Evolutionary conservation across 2,888 invertebrate genomes (phyloP), one percentile per base, ranked within the genome.

Genomic region (Troides oblongomaculatus): DNA sequence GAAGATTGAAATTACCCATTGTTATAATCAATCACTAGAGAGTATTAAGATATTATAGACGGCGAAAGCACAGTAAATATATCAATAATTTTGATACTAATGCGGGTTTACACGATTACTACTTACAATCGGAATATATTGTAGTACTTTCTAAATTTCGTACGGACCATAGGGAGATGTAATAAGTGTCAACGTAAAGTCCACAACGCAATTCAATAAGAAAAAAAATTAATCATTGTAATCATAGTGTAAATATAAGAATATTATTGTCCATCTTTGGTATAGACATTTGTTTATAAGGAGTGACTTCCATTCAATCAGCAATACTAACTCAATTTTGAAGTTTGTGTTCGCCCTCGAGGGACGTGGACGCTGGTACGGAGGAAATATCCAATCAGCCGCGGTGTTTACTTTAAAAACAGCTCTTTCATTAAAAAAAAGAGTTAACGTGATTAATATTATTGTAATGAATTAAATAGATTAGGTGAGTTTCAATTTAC

Each of bases 321-420:
- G 64, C 58, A 43, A 25, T 10, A 23, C 43, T 65, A 65, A 65
- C 46, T 65, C 58, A 58, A 65, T 65, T 65, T 43, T 65, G 64
- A 57, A 65, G 64, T 65, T 65, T 65, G 64, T 58, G 43, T 65
- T 65, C 64, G 39, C 43, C 58, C 58, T 43, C 64, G 46, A 23
- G 64, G 64, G 64, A 58, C 56, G 64, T 23, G 23, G 36, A 25
- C 58, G 58, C 58, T 39, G 56, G 57, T 64, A 59, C 65, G 65
- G 43, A 65, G 59, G 46, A 64, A 65, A 65, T 65, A 65, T 65
- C 58, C 65, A 58, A 59, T 65, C 65, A 65, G 25, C 65, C 46
- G 46, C 65, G 39, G 65, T 65, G 58, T 65, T 65, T 59, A 65
- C 25, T 59, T 59, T 65, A 8, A 5, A 23, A 57, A 57, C 6